phyloP scores from a whole-genome alignment of 1,140 invertebrate genomes.

The Drosophila obscura region DNA sequence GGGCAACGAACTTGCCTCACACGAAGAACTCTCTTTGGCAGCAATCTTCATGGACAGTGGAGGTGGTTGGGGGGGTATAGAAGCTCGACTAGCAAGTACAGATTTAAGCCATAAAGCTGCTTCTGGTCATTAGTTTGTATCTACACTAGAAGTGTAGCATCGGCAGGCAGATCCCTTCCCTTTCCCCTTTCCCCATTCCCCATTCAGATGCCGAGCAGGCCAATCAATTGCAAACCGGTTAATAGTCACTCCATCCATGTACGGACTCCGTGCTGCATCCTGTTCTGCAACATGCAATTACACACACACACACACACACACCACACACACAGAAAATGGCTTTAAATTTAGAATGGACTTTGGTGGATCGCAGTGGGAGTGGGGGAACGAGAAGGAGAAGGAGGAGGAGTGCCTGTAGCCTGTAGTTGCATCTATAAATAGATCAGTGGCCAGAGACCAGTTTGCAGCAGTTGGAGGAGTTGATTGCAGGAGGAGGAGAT shows the following conservation, averaged over 20 bases:
- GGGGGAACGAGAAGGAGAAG: constrained; percentile 22
- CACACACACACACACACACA: constrained; percentile 31
- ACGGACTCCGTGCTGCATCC: constrained; percentile 47
- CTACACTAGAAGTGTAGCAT: constrained; percentile 65
- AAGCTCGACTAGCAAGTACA: constrained; percentile 47
- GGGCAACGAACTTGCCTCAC: constrained; percentile 49
- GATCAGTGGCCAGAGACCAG: constrained; percentile 52
- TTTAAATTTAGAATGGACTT: constrained; percentile 82
- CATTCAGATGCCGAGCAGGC: constrained; percentile 46
- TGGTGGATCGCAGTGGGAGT: constrained; percentile 46
- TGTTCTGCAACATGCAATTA: constrained; percentile 54
- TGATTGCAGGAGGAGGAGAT: background rate
- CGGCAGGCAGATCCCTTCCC: too few species aligned
- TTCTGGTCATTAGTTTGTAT: constrained; percentile 63
- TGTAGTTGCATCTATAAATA: constrained; percentile 59
- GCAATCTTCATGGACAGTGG: background rate
- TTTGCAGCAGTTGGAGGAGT: constrained; percentile 33
- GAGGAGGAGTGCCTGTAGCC: background rate
- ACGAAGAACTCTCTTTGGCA: constrained; percentile 13
- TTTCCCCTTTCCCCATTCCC: background rate
- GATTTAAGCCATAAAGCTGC: constrained; percentile 54
- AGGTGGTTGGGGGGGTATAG: constrained; percentile 1
- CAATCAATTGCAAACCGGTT: constrained; percentile 78
- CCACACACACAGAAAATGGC: constrained; percentile 38
- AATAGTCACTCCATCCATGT: constrained; percentile 58